Evolutionary conservation across 2,888 invertebrate species (phyloP).

Genomic region (Synanthedon vespiformis): DNA sequence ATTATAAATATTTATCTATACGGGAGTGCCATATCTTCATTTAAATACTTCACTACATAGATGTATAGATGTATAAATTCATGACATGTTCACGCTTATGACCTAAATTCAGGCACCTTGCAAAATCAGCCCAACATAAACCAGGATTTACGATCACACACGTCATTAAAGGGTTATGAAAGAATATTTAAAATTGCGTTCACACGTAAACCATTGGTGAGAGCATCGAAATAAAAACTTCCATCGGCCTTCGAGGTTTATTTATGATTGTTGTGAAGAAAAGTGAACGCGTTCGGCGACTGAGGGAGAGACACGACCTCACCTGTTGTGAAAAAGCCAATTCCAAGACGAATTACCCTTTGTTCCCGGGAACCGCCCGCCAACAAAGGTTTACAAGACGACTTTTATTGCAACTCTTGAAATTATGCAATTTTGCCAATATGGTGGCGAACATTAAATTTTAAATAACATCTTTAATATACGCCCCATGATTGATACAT

Average conservation of each 20-base stretch:
- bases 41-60: too few relatives aligned
- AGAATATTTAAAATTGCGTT: slow-evolving; percentile 49
- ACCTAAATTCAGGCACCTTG: slow-evolving; percentile 41
- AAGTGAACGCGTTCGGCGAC: slow-evolving; percentile 40
- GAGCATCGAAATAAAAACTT: slow-evolving; percentile 43
- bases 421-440: slow-evolving; percentile 33
- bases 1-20: too few relatives aligned
- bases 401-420: slow-evolving; percentile 37
- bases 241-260: slow-evolving; percentile 41
- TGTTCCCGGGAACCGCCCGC: slow-evolving; percentile 38
- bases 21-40: too few relatives aligned
- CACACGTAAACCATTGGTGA: slow-evolving; percentile 50
- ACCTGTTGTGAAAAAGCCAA: slow-evolving; percentile 54
- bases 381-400: slow-evolving; percentile 25
- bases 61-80: too few relatives aligned
- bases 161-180: slow-evolving; percentile 55
- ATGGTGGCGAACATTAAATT: slow-evolving; percentile 25
- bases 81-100: slow-evolving; percentile 30
- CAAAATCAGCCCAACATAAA: slow-evolving; percentile 49
- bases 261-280: slow-evolving; percentile 39
- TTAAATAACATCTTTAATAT: too few relatives aligned
- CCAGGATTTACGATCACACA: slow-evolving; percentile 43
- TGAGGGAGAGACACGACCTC: slow-evolving; percentile 37
- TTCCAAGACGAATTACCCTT: slow-evolving; percentile 56
- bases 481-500: slow-evolving; percentile 5